Percentiles rank a stretch among this genome's conserved stretches.
Evolutionary conservation across 2,113 vertebrate species (phyloP).

Genomic region (Aythya baeri): DNA sequence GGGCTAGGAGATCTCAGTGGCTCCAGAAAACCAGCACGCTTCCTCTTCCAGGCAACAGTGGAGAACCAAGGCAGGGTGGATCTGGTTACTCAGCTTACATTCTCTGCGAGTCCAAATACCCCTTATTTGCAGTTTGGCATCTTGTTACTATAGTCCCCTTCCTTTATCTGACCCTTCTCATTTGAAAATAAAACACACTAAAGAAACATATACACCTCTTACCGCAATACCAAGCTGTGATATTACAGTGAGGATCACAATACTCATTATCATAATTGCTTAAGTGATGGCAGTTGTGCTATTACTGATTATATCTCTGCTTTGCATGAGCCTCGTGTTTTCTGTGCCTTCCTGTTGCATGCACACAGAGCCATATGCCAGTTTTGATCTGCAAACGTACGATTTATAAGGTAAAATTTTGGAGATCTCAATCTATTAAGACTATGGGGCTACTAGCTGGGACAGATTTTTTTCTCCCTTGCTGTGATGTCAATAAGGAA

Average conservation of each 20-base stretch:
- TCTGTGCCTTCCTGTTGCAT: neutral
- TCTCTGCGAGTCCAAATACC: neutral
- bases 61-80: neutral
- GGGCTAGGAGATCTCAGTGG: neutral
- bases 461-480: no score
- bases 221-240: neutral
- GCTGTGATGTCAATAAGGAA: neutral
- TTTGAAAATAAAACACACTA: neutral
- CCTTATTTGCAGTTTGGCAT: no score
- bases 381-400: neutral
- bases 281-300: neutral
- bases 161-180: neutral
- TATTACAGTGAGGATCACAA: no score
- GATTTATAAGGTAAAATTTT: neutral
- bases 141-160: neutral
- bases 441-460: neutral
- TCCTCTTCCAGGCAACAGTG: neutral
- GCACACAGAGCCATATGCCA: neutral
- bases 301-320: neutral
- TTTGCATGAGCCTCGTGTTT: neutral
- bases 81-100: neutral
- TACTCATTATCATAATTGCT: neutral
- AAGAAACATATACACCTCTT: neutral
- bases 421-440: neutral
- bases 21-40: neutral